Percentiles rank a stretch among this genome's conserved stretches.
Evolutionary conservation across 35 echinoderm and acorn worm species (phyloP).

Genomic region (Lytechinus pictus): DNA sequence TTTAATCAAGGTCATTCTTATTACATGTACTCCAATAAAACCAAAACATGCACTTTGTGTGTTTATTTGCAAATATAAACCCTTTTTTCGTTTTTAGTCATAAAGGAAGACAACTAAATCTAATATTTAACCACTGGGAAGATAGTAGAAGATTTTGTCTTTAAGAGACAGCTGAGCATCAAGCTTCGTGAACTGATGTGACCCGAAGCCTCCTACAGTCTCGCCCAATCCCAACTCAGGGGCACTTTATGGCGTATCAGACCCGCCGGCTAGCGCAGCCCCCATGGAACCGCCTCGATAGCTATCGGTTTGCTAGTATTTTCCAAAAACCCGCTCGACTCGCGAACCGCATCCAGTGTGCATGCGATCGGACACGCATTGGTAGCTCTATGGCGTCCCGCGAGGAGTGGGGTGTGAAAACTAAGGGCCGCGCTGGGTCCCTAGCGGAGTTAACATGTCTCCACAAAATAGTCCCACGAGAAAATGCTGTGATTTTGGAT

Average conservation of each 20-base stretch:
- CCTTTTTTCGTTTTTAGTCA: too few species aligned
- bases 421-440: slow-evolving; percentile 39
- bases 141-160: not conserved
- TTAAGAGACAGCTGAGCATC: slow-evolving; percentile 16
- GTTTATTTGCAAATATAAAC: too few species aligned
- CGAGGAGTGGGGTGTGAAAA: slow-evolving; percentile 35
- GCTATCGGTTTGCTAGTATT: not conserved
- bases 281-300: slow-evolving; percentile 43
- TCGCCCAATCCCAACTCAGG: slow-evolving; percentile 35
- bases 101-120: too few species aligned
- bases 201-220: slow-evolving; percentile 44
- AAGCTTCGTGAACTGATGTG: slow-evolving; percentile 43
- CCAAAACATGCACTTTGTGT: too few species aligned
- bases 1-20: too few species aligned
- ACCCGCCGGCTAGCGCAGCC: slow-evolving; percentile 31
- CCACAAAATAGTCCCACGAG: slow-evolving; percentile 22
- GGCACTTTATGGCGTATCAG: slow-evolving; percentile 26
- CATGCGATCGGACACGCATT: slow-evolving; percentile 42
- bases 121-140: too few species aligned
- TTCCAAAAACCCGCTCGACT: not conserved
- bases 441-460: slow-evolving; percentile 51
- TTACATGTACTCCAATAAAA: too few species aligned
- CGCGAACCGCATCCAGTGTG: not conserved
- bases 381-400: not conserved
- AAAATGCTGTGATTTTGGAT: slow-evolving; percentile 51